Conservation (phyloP, 2,888 invertebrate genomes). For the Aphodius sticticus region DNA sequence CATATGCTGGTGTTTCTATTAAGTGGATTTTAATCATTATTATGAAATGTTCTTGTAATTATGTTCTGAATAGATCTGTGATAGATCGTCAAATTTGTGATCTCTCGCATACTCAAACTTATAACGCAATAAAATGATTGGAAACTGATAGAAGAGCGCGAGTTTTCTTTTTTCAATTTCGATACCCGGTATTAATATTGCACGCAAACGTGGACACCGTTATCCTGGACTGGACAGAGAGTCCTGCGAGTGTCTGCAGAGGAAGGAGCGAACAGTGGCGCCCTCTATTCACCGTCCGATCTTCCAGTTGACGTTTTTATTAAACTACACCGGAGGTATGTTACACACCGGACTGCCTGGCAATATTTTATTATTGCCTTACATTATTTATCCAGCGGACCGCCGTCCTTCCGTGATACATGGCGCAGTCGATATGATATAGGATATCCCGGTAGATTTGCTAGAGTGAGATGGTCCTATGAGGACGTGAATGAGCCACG, state of each 20-base stretch:
- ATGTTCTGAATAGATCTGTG: too few species aligned
- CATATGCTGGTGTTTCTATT: too few species aligned
- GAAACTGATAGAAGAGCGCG: background rate
- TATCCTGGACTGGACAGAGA: background rate
- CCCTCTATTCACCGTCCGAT: constrained; percentile 26
- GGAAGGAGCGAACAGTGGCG: constrained; percentile 11
- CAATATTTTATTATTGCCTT: constrained; percentile 58
- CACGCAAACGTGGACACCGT: background rate
- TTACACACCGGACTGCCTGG: constrained; percentile 48
- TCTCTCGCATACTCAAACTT: too few species aligned
- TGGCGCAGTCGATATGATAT: constrained; percentile 36
- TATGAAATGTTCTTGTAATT: too few species aligned
- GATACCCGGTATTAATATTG: constrained; percentile 27
- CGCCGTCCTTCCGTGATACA: constrained; percentile 49
- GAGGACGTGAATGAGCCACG: constrained; percentile 28
- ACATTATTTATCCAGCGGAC: constrained; percentile 56
- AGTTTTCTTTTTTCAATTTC: constrained; percentile 22
- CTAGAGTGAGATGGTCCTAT: constrained; percentile 27
- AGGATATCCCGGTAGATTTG: constrained; percentile 28
- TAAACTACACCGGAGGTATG: constrained; percentile 53
- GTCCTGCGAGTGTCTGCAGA: constrained; percentile 12
- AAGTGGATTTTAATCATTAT: too few species aligned
- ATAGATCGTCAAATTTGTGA: too few species aligned
- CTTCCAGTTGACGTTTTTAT: constrained; percentile 53
- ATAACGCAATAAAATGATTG: too few species aligned